Base-by-base conservation (phyloP, 2,888 invertebrate genomes). In the Melanargia galathea region DNA sequence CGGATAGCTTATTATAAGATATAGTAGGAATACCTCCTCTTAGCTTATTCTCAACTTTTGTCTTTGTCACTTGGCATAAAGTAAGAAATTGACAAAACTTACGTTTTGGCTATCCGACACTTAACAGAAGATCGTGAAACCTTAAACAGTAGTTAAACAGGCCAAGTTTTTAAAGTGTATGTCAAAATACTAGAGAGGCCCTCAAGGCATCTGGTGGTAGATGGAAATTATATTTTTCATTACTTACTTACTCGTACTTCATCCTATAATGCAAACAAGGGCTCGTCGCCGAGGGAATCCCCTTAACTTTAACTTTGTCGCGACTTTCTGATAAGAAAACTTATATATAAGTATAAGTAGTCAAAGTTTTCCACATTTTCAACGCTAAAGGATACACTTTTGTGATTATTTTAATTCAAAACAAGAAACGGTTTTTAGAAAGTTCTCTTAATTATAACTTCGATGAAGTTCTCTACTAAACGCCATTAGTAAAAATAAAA, bases 291-390 rank as follows among this genome's bases (percentile, higher is more conserved):
- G 52, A 1, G 20, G 52, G 52, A 52, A 35, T 35, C 7, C 33
- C 13, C 30, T 30, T 18, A 5, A 13, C 35, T 20, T 16, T 2
- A 52, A 52, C 52, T 52, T 52, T 52, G 35, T 35, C 52, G 18
- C 52, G 18, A 33, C 16, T 51, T 16, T 35, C 33, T 20, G 35
- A 52, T 7, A 35, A 35, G 35, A 20, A 52, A 52, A 52, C 52
- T 52, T 52, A 18, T 13, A 35, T 24, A 48, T 13, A 4, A 2
- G 1, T 30, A 13, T 13, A 30, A 6, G 6, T 4, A 33, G 18
- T 33, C 33, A 52, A 52, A 49, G 51, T 52, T 20, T 33, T 4
- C 18, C 20, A 52, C 20, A 18, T 18, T 6, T 13, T 13, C 35
- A 11, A 33, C 30, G 11, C 18, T 48, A 18, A 43, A 16, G 8